These are phyloP conservation scores for Epinephelus malabaricus DNA, from an alignment of 2,797 vertebrate species.

Conservation along the genomic window DNA sequence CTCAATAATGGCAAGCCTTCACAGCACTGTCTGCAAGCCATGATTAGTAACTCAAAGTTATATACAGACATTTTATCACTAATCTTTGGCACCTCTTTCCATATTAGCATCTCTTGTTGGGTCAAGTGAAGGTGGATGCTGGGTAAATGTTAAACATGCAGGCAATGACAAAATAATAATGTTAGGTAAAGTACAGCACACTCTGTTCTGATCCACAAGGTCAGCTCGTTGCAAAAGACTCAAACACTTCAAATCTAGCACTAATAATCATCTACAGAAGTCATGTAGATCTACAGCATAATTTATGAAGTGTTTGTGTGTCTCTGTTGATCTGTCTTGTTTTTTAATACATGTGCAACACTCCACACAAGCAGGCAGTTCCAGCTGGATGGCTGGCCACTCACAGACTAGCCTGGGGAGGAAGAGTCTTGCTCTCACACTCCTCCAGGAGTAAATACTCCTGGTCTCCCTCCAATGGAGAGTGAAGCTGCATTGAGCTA, in stretches of 20 bases:
- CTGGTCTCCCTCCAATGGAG: slow-evolving; percentile 91
- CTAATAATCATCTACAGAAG: background rate
- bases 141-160: slow-evolving; percentile 46
- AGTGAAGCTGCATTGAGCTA: slow-evolving; percentile 86
- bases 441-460: slow-evolving; percentile 99
- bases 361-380: slow-evolving; percentile 78
- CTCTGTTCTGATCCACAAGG: background rate
- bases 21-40: slow-evolving; percentile 30
- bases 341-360: slow-evolving; percentile 41
- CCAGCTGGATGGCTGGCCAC: slow-evolving; percentile 80
- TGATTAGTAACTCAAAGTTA: slow-evolving; percentile 24
- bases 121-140: slow-evolving; percentile 3
- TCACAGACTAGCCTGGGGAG: slow-evolving; percentile 87
- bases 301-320: slow-evolving; percentile 8
- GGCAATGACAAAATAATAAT: slow-evolving; percentile 23
- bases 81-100: slow-evolving; percentile 3
- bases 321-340: slow-evolving; percentile 13
- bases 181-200: slow-evolving; percentile 15
- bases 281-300: background rate
- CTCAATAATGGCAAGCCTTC: slow-evolving; percentile 3
- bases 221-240: background rate
- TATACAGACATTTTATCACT: slow-evolving; percentile 12
- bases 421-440: slow-evolving; percentile 96
- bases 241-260: slow-evolving; percentile 25
- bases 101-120: slow-evolving; percentile 10